Percentiles rank a stretch among this genome's conserved stretches.
These are phyloP conservation scores for Drosophila paulistorum DNA, from an alignment of 1,140 invertebrate species.

Conservation along the genomic window DNA sequence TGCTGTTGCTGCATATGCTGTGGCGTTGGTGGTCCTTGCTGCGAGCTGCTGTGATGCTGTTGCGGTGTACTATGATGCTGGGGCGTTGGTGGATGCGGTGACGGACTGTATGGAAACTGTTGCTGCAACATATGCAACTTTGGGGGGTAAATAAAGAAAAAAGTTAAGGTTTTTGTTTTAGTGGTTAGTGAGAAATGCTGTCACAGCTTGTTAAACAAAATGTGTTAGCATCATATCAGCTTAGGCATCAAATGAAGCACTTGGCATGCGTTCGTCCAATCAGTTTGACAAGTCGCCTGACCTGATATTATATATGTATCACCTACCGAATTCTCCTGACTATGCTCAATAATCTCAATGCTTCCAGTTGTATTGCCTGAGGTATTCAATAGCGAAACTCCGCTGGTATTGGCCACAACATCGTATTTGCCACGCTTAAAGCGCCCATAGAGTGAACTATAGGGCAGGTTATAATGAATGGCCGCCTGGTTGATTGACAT, in stretches of 20 bases:
- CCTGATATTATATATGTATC: not conserved
- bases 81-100: conserved; percentile 78
- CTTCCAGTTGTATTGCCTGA: conserved; percentile 82
- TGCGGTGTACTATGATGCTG: conserved; percentile 74
- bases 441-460: conserved; percentile 93
- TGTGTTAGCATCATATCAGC: not conserved
- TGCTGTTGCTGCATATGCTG: conserved; percentile 79
- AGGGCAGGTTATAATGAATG: conserved; percentile 95
- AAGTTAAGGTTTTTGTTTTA: conserved; percentile 40
- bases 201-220: conserved; percentile 22
- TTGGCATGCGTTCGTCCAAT: not conserved
- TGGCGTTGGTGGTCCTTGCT: conserved; percentile 74
- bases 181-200: conserved; percentile 60
- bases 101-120: conserved; percentile 83
- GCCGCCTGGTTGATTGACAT: conserved; percentile 97
- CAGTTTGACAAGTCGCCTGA: not conserved
- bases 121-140: conserved; percentile 83
- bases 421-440: conserved; percentile 90
- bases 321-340: conserved; percentile 83
- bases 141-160: conserved; percentile 63
- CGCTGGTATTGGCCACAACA: conserved; percentile 69
- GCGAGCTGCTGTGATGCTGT: conserved; percentile 70
- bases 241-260: too few species aligned
- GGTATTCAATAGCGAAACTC: conserved; percentile 74
- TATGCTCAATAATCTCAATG: conserved; percentile 83